Conservation (phyloP, 2,888 invertebrate genomes). For the Meandrusa payeni region DNA sequence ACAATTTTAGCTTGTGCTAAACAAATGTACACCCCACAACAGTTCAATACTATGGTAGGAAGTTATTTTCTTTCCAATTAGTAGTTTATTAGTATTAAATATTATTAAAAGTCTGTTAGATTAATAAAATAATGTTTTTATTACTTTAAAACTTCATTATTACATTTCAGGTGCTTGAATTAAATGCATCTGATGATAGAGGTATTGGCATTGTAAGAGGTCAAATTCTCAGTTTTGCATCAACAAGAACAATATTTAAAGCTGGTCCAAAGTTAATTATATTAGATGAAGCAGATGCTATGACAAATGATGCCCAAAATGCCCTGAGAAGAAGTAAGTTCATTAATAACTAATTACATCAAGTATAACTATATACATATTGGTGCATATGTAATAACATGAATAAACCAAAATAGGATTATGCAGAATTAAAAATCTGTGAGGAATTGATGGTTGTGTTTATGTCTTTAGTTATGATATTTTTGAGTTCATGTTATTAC, state of each 20-base stretch:
- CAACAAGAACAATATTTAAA: constrained; percentile 96
- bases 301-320: constrained; percentile 99
- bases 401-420: no score
- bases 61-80: no score
- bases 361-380: no score
- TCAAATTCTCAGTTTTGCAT: constrained; percentile 97
- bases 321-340: constrained; percentile 93
- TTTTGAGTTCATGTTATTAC: no score
- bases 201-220: constrained; percentile 97
- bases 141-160: neutral
- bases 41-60: constrained; percentile 95
- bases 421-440: no score
- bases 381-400: no score
- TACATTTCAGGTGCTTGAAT: constrained; percentile 85
- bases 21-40: constrained; percentile 92
- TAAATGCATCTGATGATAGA: constrained; percentile 99
- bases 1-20: constrained; percentile 98
- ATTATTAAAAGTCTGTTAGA: no score
- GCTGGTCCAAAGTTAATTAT: constrained; percentile 97
- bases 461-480: no score
- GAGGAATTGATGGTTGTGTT: no score
- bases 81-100: no score
- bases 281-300: constrained; percentile 99
- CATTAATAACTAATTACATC: no score
- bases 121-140: no score